Evolutionary conservation across 2,888 invertebrate species (phyloP), one percentile per base, ranked within the genome.

Genomic region (Ichneumoninae sp.): DNA sequence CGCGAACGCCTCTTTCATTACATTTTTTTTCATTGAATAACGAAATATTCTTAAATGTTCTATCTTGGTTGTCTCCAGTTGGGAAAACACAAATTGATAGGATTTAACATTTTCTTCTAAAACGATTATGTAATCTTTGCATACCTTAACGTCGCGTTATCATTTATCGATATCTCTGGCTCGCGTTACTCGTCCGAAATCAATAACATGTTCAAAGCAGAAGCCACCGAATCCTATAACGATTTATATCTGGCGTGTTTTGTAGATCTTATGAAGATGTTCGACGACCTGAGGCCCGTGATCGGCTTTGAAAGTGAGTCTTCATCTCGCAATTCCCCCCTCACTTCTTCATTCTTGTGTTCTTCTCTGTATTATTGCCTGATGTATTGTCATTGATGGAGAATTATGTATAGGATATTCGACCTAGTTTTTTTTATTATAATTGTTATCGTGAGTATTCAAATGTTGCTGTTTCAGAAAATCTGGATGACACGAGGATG

Each of bases 231-330:
- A 62, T 79, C 71, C 26, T 72, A 33, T 79, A 83, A 80, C 69
- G 47, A 71, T 80, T 84, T 76, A 72, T 80, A 80, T 86, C 76
- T 83, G 84, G 78, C 33, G 57, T 87, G 80, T 70, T 87, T 79
- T 89, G 19, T 88, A 93, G 93, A 92, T 85, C 83, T 92, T 85
- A 89, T 91, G 88, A 91, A 91, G 86, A 90, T 91, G 86, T 88
- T 93, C 65, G 88, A 90, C 68, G 89, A 90, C 80, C 83, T 91
- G 16, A 88, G 88, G 78, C 87, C 91, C 80, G 88, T 88, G 72
- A 86, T 89, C 77, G 86, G 80, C 70, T 89, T 90, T 77, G 89
- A 91, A 89, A 89, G 92, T 92, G 87, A 87, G 89, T 91, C 84
- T 62, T 26, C 74, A 13, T 79, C n/a, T 72, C 62, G 54, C 62